Evolutionary conservation across 2,113 vertebrate genomes (phyloP), one percentile per base, ranked within the genome.

Genomic region (Atractosteus spatula): DNA sequence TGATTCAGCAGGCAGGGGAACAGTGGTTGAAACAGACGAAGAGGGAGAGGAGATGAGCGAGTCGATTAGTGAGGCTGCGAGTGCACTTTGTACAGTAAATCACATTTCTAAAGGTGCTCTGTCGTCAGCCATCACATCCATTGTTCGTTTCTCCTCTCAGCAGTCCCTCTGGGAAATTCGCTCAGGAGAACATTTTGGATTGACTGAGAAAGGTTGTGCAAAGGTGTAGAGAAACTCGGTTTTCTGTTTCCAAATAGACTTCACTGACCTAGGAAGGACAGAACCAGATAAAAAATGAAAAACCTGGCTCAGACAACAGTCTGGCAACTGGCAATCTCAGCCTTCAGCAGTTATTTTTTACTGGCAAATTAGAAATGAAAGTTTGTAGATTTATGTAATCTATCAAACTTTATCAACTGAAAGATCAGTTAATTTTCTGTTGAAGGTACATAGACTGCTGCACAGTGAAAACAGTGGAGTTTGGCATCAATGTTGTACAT

Each of bases 211-310:
- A 64, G 62, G 62, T 17, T 1, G 62, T 17, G 17, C 12, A 42
- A 17, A 59, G 55, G 17, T 44, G 16, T 12, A 5, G 68, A 56
- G 68, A 57, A 69, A 12, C 12, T 2, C 13, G 8, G 42, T 57
- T 12, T 61, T 7, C 56, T 56, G 68, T 70, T 70, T 55, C 54
- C 68, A 61, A 29, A 29, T 29, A 29, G 41, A 42, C 68, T 16
- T 16, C 62, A 51, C 62, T 64, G 62, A 29, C 62, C 62, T 16
- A 41, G 17, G 8, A 64, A 64, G 62, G 62, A n/a, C 41, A 70
- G 41, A 44, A 56, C 17, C 14, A 43, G 3, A 42, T 41, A 10
- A 69, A 56, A 41, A 59, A 17, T 11, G 14, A 7, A 2, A 56
- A 10, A 13, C n/a, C 45, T 68, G 3, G 4, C n/a, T 13, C 17